Conservation (phyloP, 2,888 invertebrate genomes). For the Toxonevra muliebris region DNA sequence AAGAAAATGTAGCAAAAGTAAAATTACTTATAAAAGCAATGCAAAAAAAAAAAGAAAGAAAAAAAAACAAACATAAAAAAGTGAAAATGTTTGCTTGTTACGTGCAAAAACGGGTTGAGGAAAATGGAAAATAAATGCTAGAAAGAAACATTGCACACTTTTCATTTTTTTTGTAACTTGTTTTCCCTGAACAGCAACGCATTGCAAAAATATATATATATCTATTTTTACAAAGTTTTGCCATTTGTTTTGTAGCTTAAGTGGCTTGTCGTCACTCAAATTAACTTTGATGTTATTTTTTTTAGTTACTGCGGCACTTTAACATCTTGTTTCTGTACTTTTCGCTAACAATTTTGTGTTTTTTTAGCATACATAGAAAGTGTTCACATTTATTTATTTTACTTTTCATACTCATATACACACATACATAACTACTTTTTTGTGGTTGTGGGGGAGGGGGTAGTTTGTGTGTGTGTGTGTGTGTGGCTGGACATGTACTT, state of each 20-base stretch:
- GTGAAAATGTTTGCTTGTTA: not conserved
- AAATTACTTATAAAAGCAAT: not conserved
- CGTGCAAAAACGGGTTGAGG: not conserved
- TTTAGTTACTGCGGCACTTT: conserved; percentile 1
- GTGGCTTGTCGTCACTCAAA: conserved; percentile 21
- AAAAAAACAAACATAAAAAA: no score
- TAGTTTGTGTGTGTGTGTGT: no score
- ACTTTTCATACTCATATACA: no score
- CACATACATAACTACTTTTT: no score
- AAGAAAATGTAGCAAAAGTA: not conserved
- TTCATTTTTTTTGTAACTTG: not conserved
- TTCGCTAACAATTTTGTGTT: no score
- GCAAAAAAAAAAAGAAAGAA: not conserved
- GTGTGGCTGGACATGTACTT: no score
- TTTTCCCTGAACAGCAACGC: not conserved
- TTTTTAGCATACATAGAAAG: no score
- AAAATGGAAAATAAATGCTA: not conserved
- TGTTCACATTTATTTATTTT: no score
- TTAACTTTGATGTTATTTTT: conserved; percentile 15
- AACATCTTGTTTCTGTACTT: no score
- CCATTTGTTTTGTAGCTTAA: conserved; percentile 27
- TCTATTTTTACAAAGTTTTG: conserved; percentile 17
- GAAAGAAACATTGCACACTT: not conserved
- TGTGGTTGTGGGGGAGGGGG: no score
- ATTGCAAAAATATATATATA: not conserved